Evolutionary conservation across 2,888 invertebrate species (phyloP).

Genomic region (Drosophila merina): DNA sequence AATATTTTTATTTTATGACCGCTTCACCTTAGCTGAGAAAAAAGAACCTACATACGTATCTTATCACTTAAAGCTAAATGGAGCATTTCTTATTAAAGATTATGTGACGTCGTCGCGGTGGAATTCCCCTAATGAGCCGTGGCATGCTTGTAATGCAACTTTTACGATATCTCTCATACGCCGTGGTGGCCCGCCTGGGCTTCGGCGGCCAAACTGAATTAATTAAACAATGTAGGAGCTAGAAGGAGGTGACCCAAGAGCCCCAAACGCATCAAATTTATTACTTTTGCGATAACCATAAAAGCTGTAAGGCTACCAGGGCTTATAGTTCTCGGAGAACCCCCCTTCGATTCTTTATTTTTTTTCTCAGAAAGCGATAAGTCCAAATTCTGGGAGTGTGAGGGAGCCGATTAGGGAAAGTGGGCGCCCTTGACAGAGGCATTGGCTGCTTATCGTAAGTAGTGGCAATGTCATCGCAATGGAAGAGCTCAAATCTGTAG

Average conservation of each 20-base stretch:
- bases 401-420: slow-evolving; percentile 19
- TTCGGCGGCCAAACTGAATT: slow-evolving; percentile 48
- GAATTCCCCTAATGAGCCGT: slow-evolving; percentile 65
- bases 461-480: slow-evolving; percentile 29
- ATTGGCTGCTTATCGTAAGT: slow-evolving; percentile 32
- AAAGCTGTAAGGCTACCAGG: slow-evolving; percentile 50
- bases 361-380: slow-evolving; percentile 22
- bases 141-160: slow-evolving; percentile 63
- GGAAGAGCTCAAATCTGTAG: slow-evolving; percentile 38
- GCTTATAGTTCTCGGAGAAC: slow-evolving; percentile 19
- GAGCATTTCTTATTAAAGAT: slow-evolving; percentile 42
- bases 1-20: slow-evolving; percentile 6
- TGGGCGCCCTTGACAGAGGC: slow-evolving; percentile 28
- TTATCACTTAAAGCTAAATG: slow-evolving; percentile 33
- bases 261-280: slow-evolving; percentile 64
- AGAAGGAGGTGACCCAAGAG: slow-evolving; percentile 19
- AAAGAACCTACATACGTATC: background rate
- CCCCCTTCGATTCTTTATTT: background rate
- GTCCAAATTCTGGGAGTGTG: slow-evolving; percentile 3
- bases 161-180: slow-evolving; percentile 72
- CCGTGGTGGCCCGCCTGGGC: slow-evolving; percentile 54
- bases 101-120: slow-evolving; percentile 41
- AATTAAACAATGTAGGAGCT: slow-evolving; percentile 60
- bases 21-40: background rate
- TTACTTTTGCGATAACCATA: slow-evolving; percentile 61